Evolutionary conservation across 2,797 vertebrate genomes (phyloP).

Genomic region (Arrhamphus sclerolepis): DNA sequence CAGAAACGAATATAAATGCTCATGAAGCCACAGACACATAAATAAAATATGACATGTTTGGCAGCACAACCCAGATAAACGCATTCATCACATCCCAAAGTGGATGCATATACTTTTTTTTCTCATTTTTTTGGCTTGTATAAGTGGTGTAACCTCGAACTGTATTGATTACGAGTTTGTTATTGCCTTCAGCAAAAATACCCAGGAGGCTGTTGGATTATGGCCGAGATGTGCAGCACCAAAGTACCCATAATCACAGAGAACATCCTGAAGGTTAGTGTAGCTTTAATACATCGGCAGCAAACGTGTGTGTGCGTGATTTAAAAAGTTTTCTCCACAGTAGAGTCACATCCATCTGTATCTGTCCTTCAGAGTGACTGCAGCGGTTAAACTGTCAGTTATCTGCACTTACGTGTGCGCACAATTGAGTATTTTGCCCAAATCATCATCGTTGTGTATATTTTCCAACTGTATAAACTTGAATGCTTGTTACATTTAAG

Average conservation of each 20-base stretch:
- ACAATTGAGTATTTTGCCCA: too few relatives aligned
- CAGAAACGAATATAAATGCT: neutral
- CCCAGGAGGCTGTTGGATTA: constrained; percentile 57
- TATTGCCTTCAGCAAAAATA: constrained; percentile 54
- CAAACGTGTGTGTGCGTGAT: neutral
- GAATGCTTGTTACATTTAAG: too few relatives aligned
- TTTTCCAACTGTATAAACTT: too few relatives aligned
- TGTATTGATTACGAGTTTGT: constrained; percentile 56
- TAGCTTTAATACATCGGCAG: constrained; percentile 1
- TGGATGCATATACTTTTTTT: constrained; percentile 11
- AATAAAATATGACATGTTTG: constrained; percentile 18
- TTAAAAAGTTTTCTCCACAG: constrained; percentile 24
- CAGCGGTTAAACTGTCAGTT: too few relatives aligned
- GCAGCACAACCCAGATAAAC: neutral
- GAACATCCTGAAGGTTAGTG: constrained; percentile 54
- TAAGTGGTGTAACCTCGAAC: too few relatives aligned
- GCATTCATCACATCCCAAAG: constrained; percentile 27
- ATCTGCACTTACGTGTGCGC: too few relatives aligned
- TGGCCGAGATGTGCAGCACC: constrained; percentile 37
- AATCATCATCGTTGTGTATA: too few relatives aligned
- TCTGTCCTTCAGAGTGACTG: too few relatives aligned
- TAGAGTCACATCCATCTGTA: too few relatives aligned
- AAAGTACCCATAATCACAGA: constrained; percentile 32
- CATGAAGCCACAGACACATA: neutral
- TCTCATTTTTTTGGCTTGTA: constrained; percentile 1